Conservation (phyloP, 1,140 invertebrate species). For the Adoxophyes honmai region DNA sequence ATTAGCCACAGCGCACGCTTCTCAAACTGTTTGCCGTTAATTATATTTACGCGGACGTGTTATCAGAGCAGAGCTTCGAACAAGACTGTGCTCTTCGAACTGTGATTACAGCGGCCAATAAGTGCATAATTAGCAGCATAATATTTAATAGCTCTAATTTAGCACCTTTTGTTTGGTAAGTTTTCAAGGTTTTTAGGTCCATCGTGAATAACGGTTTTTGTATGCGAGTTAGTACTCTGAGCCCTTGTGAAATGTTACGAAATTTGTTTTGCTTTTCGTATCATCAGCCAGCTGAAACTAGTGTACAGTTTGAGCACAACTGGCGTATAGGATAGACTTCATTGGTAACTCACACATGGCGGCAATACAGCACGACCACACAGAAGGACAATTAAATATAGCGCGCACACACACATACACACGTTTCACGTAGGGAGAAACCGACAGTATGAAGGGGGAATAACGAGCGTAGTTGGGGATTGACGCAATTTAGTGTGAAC, state of each 20-base stretch:
- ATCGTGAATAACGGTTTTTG: constrained; percentile 1
- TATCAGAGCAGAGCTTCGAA: constrained; percentile 19
- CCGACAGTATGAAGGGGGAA: constrained; percentile 55
- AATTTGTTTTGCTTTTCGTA: not conserved
- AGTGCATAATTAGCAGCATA: constrained; percentile 29
- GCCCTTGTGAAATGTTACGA: constrained; percentile 19
- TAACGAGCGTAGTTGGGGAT: constrained; percentile 59
- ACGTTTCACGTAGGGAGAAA: constrained; percentile 36
- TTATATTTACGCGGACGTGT: constrained; percentile 1
- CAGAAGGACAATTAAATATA: constrained; percentile 63
- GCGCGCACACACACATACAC: constrained; percentile 57
- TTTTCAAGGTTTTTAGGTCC: constrained; percentile 26
- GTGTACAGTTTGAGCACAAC: constrained; percentile 51
- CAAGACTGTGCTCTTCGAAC: constrained; percentile 28
- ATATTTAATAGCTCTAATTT: constrained; percentile 24
- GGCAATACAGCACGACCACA: constrained; percentile 50
- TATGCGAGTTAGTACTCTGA: not conserved
- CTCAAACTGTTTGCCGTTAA: constrained; percentile 46
- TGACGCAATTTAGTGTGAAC: constrained; percentile 63
- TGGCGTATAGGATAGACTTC: constrained; percentile 59
- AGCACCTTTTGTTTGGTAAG: constrained; percentile 21
- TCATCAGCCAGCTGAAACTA: not conserved
- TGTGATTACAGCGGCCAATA: constrained; percentile 22
- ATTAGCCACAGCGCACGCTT: constrained; percentile 59
- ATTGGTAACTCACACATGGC: constrained; percentile 71